phyloP scores from a whole-genome alignment of 2,113 vertebrate species.

The Drymodes brunneopygia region DNA sequence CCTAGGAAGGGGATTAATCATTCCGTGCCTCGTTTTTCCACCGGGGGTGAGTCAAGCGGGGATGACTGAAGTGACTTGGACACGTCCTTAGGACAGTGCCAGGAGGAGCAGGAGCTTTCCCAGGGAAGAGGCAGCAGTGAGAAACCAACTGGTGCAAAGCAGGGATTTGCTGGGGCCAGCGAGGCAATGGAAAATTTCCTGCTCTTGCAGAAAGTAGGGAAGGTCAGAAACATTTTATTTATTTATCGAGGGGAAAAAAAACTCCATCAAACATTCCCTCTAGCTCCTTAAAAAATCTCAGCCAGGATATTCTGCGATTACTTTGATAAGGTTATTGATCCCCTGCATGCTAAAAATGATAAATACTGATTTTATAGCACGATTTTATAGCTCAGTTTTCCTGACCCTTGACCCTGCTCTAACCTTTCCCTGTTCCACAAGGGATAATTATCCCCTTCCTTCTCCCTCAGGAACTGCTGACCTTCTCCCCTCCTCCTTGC shows the following conservation, averaged over 20 bases:
- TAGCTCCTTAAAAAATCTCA: not conserved
- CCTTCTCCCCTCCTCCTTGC: not conserved
- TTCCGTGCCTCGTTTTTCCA: slow-evolving; percentile 19
- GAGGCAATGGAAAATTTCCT: not conserved
- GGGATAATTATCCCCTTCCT: not conserved
- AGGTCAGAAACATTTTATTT: not conserved
- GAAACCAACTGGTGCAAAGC: not conserved
- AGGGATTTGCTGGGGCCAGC: not conserved
- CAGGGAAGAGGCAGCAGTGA: not conserved
- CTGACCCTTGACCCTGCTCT: not conserved
- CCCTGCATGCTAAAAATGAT: not conserved
- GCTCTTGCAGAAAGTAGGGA: not conserved
- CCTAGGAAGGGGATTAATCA: slow-evolving; percentile 11
- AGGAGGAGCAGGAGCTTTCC: not conserved
- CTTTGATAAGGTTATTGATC: not conserved
- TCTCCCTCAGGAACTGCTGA: not conserved
- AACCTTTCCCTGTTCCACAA: not conserved
- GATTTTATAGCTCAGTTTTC: not conserved
- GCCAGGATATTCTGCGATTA: not conserved
- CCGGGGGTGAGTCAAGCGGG: not conserved
- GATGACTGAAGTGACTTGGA: slow-evolving; percentile 27
- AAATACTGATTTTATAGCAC: not conserved
- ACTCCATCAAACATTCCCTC: not conserved
- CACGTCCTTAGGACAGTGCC: not conserved
- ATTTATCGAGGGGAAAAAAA: rapidly evolving